A percentile compares a stretch with the other conserved stretches of the same genome.
Conservation (phyloP, 2,888 invertebrate genomes). For the Apamea crenata region DNA sequence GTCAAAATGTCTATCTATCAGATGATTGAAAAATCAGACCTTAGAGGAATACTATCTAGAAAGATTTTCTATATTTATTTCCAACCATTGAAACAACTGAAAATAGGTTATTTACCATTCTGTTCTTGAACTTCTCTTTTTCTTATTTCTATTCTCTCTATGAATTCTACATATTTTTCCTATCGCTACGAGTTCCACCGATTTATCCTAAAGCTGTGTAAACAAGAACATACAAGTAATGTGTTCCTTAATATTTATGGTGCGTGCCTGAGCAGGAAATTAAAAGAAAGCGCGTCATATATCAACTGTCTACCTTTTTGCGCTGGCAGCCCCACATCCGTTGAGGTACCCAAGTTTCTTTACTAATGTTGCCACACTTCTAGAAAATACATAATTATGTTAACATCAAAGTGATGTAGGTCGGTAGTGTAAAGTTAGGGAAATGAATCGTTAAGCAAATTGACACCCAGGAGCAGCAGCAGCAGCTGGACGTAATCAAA, state of each 20-base stretch:
- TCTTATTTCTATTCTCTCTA: background rate
- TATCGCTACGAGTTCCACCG: background rate
- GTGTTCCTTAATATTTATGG: constrained; percentile 7
- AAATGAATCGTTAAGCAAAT: background rate
- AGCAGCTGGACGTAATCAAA: background rate
- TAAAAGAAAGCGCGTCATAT: constrained; percentile 40
- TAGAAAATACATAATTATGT: constrained; percentile 1
- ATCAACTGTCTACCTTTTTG: constrained; percentile 32
- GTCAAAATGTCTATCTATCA: too few relatives aligned
- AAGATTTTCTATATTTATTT: background rate
- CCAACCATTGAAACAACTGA: background rate
- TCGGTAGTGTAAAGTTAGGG: background rate
- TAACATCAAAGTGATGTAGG: background rate
- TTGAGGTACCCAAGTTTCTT: background rate
- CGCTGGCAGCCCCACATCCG: background rate
- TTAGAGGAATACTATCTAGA: background rate
- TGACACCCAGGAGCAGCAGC: background rate
- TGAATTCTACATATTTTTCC: background rate
- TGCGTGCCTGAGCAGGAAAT: constrained; percentile 38
- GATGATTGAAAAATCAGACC: too few relatives aligned
- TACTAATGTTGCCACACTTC: constrained; percentile 1
- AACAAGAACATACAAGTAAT: background rate
- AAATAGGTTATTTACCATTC: background rate
- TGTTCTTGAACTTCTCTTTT: background rate
- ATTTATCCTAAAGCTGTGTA: background rate